Evolutionary conservation across 2,113 vertebrate genomes (phyloP).

Genomic region (Apeltes quadracus): DNA sequence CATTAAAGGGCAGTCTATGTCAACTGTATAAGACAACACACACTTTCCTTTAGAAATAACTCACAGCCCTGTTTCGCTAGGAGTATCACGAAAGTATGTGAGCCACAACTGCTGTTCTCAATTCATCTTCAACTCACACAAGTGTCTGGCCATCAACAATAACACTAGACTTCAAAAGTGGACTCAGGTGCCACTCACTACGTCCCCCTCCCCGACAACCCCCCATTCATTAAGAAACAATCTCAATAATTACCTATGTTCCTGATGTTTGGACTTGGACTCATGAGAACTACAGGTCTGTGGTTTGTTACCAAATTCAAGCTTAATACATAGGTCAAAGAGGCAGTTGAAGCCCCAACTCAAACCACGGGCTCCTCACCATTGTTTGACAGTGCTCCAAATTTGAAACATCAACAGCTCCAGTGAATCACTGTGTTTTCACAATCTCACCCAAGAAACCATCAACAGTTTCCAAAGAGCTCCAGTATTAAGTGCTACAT

Average conservation of each 20-base stretch:
- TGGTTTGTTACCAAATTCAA: constrained; percentile 44
- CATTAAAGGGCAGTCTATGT: constrained; percentile 11
- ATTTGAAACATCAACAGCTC: constrained; percentile 29
- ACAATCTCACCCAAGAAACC: constrained; percentile 26
- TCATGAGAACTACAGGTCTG: constrained; percentile 38
- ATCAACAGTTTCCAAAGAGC: constrained; percentile 41
- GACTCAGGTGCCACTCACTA: constrained; percentile 58
- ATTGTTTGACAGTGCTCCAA: constrained; percentile 42
- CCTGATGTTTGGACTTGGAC: constrained; percentile 49
- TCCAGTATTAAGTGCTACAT: constrained; percentile 25
- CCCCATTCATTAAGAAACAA: constrained; percentile 13
- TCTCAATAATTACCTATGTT: constrained; percentile 67
- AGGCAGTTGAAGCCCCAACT: constrained; percentile 46
- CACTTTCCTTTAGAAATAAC: constrained; percentile 26
- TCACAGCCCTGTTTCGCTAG: constrained; percentile 26
- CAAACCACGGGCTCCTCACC: constrained; percentile 26
- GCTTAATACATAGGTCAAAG: constrained; percentile 45
- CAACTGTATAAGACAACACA: constrained; percentile 21
- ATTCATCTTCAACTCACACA: constrained; percentile 25
- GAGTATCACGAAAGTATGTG: constrained; percentile 13
- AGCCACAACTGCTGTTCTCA: constrained; percentile 57
- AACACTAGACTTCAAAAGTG: constrained; percentile 53
- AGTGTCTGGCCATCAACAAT: constrained; percentile 54
- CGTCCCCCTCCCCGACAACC: not conserved
- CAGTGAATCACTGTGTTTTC: constrained; percentile 46